Conservation (phyloP, 2,113 vertebrate genomes). For the Pelecanus crispus region DNA sequence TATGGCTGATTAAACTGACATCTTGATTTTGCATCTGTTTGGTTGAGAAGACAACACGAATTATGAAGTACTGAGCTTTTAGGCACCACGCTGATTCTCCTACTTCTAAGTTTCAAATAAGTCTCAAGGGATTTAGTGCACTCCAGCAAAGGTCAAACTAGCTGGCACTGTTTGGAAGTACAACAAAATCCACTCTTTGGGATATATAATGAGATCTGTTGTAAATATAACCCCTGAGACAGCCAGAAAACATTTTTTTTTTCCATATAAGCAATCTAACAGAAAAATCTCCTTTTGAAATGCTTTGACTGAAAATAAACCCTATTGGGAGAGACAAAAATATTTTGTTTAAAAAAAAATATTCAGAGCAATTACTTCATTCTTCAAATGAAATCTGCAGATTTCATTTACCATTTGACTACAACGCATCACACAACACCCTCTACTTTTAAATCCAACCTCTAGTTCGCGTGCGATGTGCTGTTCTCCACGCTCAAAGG, state of each 20-base stretch:
- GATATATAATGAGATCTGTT: neutral
- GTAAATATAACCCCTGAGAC: neutral
- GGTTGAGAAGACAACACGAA: neutral
- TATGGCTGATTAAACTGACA: neutral
- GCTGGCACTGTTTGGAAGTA: neutral
- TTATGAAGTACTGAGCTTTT: neutral
- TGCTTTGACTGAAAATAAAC: neutral
- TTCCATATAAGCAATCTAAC: neutral
- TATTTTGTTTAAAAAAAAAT: neutral
- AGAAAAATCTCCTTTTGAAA: neutral
- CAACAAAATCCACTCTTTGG: neutral
- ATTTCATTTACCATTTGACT: neutral
- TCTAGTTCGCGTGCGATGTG: neutral
- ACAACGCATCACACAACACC: rapidly evolving
- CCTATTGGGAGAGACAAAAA: neutral
- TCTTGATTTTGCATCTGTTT: neutral
- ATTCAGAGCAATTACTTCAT: neutral
- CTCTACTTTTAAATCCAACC: neutral
- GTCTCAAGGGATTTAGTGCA: neutral
- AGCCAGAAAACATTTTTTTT: neutral
- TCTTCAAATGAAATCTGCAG: neutral
- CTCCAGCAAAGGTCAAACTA: neutral
- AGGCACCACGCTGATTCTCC: neutral
- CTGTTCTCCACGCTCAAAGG: neutral
- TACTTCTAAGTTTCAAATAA: neutral